Base-by-base conservation (phyloP, 2,797 vertebrate genomes). In the Morelia viridis region DNA sequence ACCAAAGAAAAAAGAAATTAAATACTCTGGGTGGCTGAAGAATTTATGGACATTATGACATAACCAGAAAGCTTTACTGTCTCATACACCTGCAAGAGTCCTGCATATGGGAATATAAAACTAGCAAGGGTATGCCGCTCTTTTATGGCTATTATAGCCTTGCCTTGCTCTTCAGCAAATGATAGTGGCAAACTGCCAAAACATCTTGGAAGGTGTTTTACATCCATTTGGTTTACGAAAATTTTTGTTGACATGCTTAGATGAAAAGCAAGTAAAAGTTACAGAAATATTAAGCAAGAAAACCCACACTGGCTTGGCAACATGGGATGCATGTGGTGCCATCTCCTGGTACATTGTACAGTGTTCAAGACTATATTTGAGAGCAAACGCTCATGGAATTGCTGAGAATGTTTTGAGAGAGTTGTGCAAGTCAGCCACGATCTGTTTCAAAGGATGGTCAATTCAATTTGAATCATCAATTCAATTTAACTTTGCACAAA, bases 201-300 rank as follows among this genome's bases (percentile, higher is more conserved):
- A 50, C 35, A 80, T 35, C 15, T 64, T 58, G 53, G 76, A 90
- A 87, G 85, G 58, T 9, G 22, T 58, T 83, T 28, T 41, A 83
- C 28, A 58, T 50, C 65, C 22, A 46, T 64, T 50, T 28, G 46
- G 28, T 13, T 35, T 46, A 58, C 7, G 71, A 87, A 90, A 15
- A 6, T 12, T 61, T 80, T 80, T 85, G 65, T 46, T 41, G 41
- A 56, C 35, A 76, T 76, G 57, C n/a, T 76, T 15, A 41, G n/a
- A 17, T 86, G 80, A 87, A 62, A 89, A 71, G 28, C 15, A 46
- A 87, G 50, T 56, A 0, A 76, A 58, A 76, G n/a, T 62, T 58
- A 90, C 58, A 65, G 58, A 87, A n/a, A 92, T 80, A 7, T 53
- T 13, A 90, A 92, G 31, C 76, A 85, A 85, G 35, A 85, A 85